Evolutionary conservation across 2,113 vertebrate genomes (phyloP).

Genomic region (Deroptyus accipitrinus): DNA sequence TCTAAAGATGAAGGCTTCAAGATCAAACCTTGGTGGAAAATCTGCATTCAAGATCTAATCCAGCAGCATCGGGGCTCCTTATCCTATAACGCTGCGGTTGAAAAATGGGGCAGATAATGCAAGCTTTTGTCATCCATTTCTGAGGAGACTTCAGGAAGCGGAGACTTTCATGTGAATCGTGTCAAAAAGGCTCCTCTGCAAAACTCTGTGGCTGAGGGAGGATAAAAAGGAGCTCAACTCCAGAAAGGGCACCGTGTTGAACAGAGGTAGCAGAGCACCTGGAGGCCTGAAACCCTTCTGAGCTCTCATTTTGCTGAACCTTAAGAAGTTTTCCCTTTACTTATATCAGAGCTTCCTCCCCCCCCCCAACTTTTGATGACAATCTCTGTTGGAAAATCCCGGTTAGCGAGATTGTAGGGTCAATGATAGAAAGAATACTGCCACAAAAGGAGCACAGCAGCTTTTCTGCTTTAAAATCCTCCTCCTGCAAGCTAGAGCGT

Average conservation of each 20-base stretch:
- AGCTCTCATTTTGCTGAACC: constrained; percentile 18
- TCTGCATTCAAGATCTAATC: background rate
- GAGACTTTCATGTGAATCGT: background rate
- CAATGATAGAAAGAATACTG: background rate
- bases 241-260: constrained; percentile 7
- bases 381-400: background rate
- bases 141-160: constrained; percentile 30
- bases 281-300: background rate
- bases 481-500: background rate
- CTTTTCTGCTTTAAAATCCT: background rate
- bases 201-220: background rate
- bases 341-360: background rate
- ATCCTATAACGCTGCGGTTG: background rate
- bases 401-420: background rate
- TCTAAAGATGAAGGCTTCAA: background rate
- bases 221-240: background rate
- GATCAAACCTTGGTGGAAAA: background rate
- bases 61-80: background rate
- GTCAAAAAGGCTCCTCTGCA: constrained; percentile 36
- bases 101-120: background rate
- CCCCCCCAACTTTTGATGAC: background rate
- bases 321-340: constrained; percentile 12
- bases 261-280: background rate
- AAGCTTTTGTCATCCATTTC: constrained; percentile 32
- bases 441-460: background rate